Conservation (phyloP, 2,113 vertebrate genomes). For the Chlamydotis undulata region DNA sequence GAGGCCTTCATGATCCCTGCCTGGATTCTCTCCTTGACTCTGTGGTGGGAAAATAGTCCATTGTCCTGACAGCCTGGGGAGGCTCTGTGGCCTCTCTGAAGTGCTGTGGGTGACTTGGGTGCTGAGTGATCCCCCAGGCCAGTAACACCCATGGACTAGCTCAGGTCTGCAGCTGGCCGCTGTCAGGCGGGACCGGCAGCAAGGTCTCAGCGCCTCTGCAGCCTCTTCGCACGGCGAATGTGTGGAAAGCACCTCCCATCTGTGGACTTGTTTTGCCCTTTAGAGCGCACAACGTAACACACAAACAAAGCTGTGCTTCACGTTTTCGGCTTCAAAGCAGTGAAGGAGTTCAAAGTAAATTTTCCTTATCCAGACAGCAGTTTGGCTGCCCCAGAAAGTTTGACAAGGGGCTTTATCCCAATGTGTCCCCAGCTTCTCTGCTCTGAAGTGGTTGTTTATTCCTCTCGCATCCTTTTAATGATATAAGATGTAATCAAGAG, state of each 20-base stretch:
- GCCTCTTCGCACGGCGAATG: not conserved
- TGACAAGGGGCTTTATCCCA: not conserved
- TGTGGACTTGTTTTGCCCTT: not conserved
- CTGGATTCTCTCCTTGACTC: not conserved
- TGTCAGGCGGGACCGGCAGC: not conserved
- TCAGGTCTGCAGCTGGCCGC: not conserved
- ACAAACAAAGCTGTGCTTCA: not conserved
- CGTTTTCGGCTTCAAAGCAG: not conserved
- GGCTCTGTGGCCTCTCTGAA: not conserved
- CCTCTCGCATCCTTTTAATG: not conserved
- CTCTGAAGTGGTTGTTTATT: conserved; percentile 22
- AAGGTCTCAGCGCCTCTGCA: not conserved
- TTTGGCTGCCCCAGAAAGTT: not conserved
- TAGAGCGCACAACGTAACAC: rapidly evolving
- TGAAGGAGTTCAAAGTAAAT: not conserved
- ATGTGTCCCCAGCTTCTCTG: not conserved
- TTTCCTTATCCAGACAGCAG: not conserved
- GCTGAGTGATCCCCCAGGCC: not conserved
- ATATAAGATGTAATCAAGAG: conserved; percentile 14
- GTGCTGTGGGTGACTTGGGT: not conserved
- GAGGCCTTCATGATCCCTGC: not conserved
- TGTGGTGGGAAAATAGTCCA: not conserved
- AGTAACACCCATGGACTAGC: rapidly evolving
- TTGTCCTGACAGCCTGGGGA: not conserved
- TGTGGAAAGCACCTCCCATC: not conserved